phyloP scores from a whole-genome alignment of 2,113 vertebrate genomes.

The Neoarius graeffei region DNA sequence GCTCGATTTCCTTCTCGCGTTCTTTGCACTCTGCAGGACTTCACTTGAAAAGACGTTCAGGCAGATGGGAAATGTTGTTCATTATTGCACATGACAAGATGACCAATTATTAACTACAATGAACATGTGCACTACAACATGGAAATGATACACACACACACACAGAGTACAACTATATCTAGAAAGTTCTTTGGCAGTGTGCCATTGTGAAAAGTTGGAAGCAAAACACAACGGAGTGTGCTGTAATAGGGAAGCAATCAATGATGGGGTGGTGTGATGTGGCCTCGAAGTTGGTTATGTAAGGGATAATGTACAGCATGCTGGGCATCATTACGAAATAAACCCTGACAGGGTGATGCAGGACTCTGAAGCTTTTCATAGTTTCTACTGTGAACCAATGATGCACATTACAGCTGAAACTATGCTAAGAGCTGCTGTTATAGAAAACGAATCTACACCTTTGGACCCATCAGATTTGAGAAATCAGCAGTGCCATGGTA shows the following conservation, averaged over 20 bases:
- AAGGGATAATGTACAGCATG: too few species aligned
- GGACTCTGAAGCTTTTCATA: neutral
- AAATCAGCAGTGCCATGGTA: neutral
- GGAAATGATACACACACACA: neutral
- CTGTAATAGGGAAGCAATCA: neutral
- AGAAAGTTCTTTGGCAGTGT: neutral
- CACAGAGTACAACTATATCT: neutral
- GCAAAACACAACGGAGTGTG: neutral
- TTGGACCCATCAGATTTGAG: neutral
- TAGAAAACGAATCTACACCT: neutral
- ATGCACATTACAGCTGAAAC: neutral
- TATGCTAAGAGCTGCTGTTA: neutral
- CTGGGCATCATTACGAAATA: too few species aligned
- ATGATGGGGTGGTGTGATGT: neutral
- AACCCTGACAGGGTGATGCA: too few species aligned
- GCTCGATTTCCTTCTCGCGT: neutral
- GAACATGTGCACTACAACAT: neutral
- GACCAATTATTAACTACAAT: slow-evolving; percentile 20
- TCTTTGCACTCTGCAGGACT: neutral
- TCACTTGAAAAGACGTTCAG: neutral
- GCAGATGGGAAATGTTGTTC: slow-evolving; percentile 4
- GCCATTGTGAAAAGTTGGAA: neutral
- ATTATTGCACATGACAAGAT: slow-evolving; percentile 21
- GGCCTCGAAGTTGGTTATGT: neutral
- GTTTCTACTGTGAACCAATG: neutral